Conservation (phyloP, 2,113 vertebrate genomes). For the Oryzias celebensis region DNA sequence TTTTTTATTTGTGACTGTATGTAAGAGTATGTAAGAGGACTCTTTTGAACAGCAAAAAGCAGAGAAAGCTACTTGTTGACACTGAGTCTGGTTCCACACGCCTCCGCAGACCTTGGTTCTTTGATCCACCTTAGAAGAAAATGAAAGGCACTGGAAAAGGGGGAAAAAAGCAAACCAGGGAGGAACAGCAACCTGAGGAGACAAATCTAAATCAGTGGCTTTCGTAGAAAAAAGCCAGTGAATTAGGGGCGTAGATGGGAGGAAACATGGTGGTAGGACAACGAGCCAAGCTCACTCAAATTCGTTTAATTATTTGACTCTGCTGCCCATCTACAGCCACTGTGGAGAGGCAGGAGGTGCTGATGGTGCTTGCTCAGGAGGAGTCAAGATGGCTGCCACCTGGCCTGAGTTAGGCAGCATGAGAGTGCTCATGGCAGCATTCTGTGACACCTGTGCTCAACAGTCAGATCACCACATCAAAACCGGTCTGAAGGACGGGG, state of each 20-base stretch:
- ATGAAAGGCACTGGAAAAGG: slow-evolving; percentile 28
- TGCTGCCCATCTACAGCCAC: slow-evolving; percentile 2
- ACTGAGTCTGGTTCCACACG: slow-evolving; percentile 42
- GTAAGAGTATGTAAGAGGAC: neutral
- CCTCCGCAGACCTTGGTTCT: slow-evolving; percentile 46
- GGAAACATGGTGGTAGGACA: slow-evolving; percentile 3
- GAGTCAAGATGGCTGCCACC: slow-evolving; percentile 54
- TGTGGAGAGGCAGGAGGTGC: slow-evolving; percentile 10
- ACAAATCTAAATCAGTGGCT: slow-evolving; percentile 14
- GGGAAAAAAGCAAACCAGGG: neutral
- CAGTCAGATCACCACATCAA: slow-evolving; percentile 63
- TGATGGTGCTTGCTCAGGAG: slow-evolving; percentile 35
- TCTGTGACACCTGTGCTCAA: slow-evolving; percentile 67
- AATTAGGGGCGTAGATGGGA: neutral
- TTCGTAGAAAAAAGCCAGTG: slow-evolving; percentile 8
- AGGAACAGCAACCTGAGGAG: slow-evolving; percentile 20
- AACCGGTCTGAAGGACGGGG: slow-evolving; percentile 40
- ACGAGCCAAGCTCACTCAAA: neutral
- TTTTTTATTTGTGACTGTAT: no score
- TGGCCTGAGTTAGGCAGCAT: slow-evolving; percentile 33
- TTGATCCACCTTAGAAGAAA: slow-evolving; percentile 59
- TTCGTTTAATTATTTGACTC: slow-evolving; percentile 1
- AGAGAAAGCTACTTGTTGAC: slow-evolving; percentile 52
- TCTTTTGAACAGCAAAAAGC: slow-evolving; percentile 15
- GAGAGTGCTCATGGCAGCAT: slow-evolving; percentile 31